phyloP scores from a whole-genome alignment of 2,797 vertebrate species.

The Mustela erminea region DNA sequence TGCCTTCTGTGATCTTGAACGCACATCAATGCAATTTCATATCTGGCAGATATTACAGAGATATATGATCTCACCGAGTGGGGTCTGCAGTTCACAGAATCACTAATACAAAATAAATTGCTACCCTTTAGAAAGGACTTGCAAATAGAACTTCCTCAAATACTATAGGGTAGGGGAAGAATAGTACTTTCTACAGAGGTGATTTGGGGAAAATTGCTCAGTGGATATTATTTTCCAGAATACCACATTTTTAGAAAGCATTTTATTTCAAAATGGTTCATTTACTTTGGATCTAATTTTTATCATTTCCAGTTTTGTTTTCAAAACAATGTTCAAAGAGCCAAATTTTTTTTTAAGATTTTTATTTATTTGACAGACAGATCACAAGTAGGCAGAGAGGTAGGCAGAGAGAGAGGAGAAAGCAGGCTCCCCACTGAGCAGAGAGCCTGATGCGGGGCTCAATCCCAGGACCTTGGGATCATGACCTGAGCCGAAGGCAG shows the following conservation, averaged over 20 bases:
- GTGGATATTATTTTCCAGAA: constrained; percentile 57
- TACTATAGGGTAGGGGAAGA: constrained; percentile 5
- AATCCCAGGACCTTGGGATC: no score
- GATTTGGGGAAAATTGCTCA: constrained; percentile 53
- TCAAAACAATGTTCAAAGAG: constrained; percentile 64
- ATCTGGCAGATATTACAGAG: constrained; percentile 37
- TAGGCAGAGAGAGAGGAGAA: no score
- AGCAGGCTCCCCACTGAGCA: no score
- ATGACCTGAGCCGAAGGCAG: no score
- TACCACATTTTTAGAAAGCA: constrained; percentile 67
- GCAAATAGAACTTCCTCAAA: constrained; percentile 64
- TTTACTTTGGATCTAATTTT: constrained; percentile 74
- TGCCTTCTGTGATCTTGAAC: constrained; percentile 45
- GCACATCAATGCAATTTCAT: constrained; percentile 19
- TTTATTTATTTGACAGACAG: no score
- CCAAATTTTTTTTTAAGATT: not conserved
- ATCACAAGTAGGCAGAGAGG: no score
- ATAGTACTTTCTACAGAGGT: constrained; percentile 52
- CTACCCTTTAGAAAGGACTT: constrained; percentile 71
- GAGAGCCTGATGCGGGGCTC: no score
- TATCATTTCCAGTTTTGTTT: constrained; percentile 63
- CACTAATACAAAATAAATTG: constrained; percentile 72
- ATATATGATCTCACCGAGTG: constrained; percentile 44
- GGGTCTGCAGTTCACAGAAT: constrained; percentile 53
- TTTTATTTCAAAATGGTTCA: constrained; percentile 64